Evolutionary conservation across 2,113 vertebrate genomes (phyloP), one percentile per base, ranked within the genome.

Genomic region (Sminthopsis crassicaudata): DNA sequence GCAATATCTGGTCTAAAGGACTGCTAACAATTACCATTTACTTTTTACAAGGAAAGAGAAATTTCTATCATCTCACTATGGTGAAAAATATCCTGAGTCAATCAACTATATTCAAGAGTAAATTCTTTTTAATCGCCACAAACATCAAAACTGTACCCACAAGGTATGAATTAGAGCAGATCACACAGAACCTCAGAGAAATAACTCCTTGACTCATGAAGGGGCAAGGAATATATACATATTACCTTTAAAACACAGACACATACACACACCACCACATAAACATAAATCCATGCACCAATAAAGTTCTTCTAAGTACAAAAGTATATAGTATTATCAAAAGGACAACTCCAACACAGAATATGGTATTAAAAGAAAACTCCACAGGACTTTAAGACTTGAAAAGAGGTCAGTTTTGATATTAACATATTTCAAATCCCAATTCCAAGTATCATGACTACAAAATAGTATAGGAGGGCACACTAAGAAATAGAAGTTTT

Each of bases 11-110:
- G 53, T 93, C 91, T 96, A 53, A 36, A 9, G 42, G 0, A 89
- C 8, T 53, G 53, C 55, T 93, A 91, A 91, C 92, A 53, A 42
- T 95, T 50, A 91, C 53, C 9, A 42, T n/a, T 84, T 84, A 89
- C 22, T 94, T 48, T 97, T 96, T 93, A 97, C 60, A 97, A 96
- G 97, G 96, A 90, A 92, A 94, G 95, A 91, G 67, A 95, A 91
- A 93, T 95, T 92, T 88, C 92, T 96, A 96, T 94, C 84, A 57
- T 94, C 90, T 92, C 91, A 91, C 95, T 94, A 95, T 90, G 53
- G 60, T 46, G 96, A 92, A 84, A 84, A 55, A 90, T 97, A 92
- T 95, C 89, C 94, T 57, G 51, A 84, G 90, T 89, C 24, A 89
- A 46, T 84, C 67, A 84, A 22, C 36, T n/a, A 42, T 42, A 42